These are phyloP conservation scores for Macrotrachela quadricornifera DNA, from an alignment of 1,140 invertebrate genomes.

Conservation along the genomic window DNA sequence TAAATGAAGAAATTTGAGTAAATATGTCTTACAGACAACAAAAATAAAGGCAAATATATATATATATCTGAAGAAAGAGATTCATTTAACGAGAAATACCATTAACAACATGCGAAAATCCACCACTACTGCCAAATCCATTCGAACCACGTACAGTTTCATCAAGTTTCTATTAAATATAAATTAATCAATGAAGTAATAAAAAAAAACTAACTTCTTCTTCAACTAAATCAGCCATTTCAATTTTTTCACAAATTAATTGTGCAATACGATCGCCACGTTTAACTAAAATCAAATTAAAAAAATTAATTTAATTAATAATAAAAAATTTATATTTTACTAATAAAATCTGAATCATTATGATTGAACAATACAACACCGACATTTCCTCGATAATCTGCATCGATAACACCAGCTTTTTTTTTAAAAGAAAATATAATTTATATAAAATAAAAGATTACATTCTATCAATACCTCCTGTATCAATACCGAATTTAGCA, in stretches of 20 bases:
- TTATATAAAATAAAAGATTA: too few relatives aligned
- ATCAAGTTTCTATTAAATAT: slow-evolving; percentile 28
- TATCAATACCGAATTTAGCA: slow-evolving; percentile 80
- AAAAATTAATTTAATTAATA: not conserved
- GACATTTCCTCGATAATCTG: slow-evolving; percentile 75
- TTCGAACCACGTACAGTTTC: slow-evolving; percentile 50
- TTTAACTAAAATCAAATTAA: slow-evolving; percentile 20
- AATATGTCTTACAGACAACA: too few relatives aligned
- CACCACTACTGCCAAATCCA: slow-evolving; percentile 44
- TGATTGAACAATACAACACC: slow-evolving; percentile 86
- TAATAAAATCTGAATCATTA: slow-evolving; percentile 50
- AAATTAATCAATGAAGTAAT: not conserved
- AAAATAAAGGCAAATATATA: too few relatives aligned
- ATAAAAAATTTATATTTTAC: slow-evolving; percentile 26
- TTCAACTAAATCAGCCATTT: slow-evolving; percentile 58
- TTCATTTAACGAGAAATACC: too few relatives aligned
- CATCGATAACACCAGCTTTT: slow-evolving; percentile 70
- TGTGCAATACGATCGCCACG: slow-evolving; percentile 84
- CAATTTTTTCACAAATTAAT: slow-evolving; percentile 77
- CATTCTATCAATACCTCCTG: slow-evolving; percentile 37
- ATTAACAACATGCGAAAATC: too few relatives aligned
- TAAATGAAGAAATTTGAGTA: too few relatives aligned
- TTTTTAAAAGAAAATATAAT: too few relatives aligned
- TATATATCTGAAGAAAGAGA: too few relatives aligned
- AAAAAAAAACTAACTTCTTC: slow-evolving; percentile 30